Evolutionary conservation across 1,140 invertebrate genomes (phyloP), one percentile per base, ranked within the genome.

Genomic region (Lanistes nyassanus): DNA sequence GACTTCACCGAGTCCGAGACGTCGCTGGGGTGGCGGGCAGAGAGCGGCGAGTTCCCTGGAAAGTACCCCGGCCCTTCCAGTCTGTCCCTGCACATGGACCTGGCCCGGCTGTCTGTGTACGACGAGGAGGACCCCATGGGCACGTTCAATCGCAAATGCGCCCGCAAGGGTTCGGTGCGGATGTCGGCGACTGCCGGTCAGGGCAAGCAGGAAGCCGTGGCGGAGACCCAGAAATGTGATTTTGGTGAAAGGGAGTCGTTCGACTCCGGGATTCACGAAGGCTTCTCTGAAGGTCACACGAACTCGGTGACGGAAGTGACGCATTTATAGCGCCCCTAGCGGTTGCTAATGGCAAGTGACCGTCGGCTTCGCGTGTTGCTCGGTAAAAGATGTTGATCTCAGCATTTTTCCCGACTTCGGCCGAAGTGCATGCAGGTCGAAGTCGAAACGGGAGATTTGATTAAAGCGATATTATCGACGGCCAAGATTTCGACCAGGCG

Each of bases 21-120:
- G 31, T 79, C 78, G 19, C 39, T 79, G 11, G 37, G 76, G 19
- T 66, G 51, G 53, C 39, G 60, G 19, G 37, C 36, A 23, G 53
- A 78, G 39, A 58, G 74, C 29, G 70, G 76, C 2, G 66, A 73
- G 23, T 71, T 77, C 37, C 64, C 65, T 4, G 42, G 58, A 34
- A 79, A 81, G 67, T 81, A 76, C 70, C 73, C 76, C 9, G 60
- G 78, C n/a, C 69, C 78, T 16, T 80, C 79, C 23, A 76, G 68
- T 39, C 64, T 80, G 47, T 80, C 79, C 11, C 66, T 80, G 37
- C 70, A 77, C 9, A 19, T 69, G 3, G 72, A 77, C 34, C 31
- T 47, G n/a, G 26, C 13, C 64, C 64, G 56, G 3, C 36, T 75
- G 23, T 74, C 74, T n/a, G 55, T 78, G 36, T 80, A 76, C 58